Evolutionary conservation across 2,888 invertebrate genomes (phyloP).

Genomic region (Dynastes grantii): DNA sequence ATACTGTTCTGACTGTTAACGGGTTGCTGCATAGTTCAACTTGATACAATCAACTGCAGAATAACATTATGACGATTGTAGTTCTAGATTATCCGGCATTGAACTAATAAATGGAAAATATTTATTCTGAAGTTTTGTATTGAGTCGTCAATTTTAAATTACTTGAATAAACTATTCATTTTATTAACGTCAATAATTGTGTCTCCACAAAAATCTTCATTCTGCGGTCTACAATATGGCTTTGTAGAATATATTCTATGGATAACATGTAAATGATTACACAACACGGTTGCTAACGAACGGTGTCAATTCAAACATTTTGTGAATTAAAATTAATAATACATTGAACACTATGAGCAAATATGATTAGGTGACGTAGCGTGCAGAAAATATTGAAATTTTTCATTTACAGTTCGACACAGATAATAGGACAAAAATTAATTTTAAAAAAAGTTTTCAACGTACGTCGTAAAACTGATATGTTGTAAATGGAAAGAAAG

Average conservation of each 20-base stretch:
- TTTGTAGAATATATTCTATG: constrained; percentile 33
- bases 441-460: constrained; percentile 18
- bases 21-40: constrained; percentile 8
- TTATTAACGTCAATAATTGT: constrained; percentile 42
- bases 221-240: constrained; percentile 39
- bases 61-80: constrained; percentile 27
- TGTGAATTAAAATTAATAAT: constrained; percentile 37
- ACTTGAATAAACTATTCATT: constrained; percentile 43
- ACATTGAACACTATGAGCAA: constrained; percentile 33
- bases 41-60: constrained; percentile 12
- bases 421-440: constrained; percentile 9
- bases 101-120: constrained; percentile 42
- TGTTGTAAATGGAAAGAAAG: constrained; percentile 15
- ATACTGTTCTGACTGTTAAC: constrained; percentile 11
- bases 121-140: constrained; percentile 32
- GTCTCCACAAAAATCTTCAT: constrained; percentile 44
- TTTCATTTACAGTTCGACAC: constrained; percentile 41
- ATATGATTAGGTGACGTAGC: constrained; percentile 44
- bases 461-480: constrained; percentile 9
- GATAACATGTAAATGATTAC: constrained; percentile 41
- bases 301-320: constrained; percentile 43
- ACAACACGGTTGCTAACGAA: constrained; percentile 41
- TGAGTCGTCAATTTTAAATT: constrained; percentile 46
- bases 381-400: constrained; percentile 43
- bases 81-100: constrained; percentile 38